A percentile compares a stretch with the other conserved stretches of the same genome.
phyloP scores from a whole-genome alignment of 2,888 invertebrate species.

The Keiferia lycopersicella region DNA sequence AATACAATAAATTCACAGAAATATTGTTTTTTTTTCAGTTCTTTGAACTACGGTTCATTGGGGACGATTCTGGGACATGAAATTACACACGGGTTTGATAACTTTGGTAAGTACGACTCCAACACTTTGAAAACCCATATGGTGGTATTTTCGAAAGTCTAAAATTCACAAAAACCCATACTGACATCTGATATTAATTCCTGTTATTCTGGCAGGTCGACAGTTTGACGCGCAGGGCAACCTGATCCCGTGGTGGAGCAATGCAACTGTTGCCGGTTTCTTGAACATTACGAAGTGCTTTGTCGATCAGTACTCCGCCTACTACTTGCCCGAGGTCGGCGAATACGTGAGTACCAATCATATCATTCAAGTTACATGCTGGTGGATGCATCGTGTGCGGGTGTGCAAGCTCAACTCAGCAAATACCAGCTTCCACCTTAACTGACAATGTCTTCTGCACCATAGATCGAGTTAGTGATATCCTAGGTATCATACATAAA shows the following conservation, averaged over 20 bases:
- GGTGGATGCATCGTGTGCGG: too few species aligned
- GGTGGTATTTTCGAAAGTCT: too few species aligned
- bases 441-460: too few species aligned
- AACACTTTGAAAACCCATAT: too few species aligned
- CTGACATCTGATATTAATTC: background rate
- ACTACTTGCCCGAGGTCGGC: conserved; percentile 83
- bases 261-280: conserved; percentile 87
- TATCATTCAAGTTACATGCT: too few species aligned
- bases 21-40: conserved; percentile 73
- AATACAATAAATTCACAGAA: background rate
- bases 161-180: too few species aligned
- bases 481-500: too few species aligned
- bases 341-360: conserved; percentile 76
- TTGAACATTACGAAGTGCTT: conserved; percentile 91
- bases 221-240: conserved; percentile 93
- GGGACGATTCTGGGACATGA: conserved; percentile 90
- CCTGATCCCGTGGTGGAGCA: conserved; percentile 94
- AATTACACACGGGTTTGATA: conserved; percentile 82
- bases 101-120: conserved; percentile 66
- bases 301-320: conserved; percentile 89
- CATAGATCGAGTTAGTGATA: too few species aligned
- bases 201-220: conserved; percentile 78
- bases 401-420: too few species aligned
- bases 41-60: conserved; percentile 90
- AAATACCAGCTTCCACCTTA: too few species aligned